Evolutionary conservation across 1,140 invertebrate genomes (phyloP), one percentile per base, ranked within the genome.

Genomic region (Globodera rostochiensis): DNA sequence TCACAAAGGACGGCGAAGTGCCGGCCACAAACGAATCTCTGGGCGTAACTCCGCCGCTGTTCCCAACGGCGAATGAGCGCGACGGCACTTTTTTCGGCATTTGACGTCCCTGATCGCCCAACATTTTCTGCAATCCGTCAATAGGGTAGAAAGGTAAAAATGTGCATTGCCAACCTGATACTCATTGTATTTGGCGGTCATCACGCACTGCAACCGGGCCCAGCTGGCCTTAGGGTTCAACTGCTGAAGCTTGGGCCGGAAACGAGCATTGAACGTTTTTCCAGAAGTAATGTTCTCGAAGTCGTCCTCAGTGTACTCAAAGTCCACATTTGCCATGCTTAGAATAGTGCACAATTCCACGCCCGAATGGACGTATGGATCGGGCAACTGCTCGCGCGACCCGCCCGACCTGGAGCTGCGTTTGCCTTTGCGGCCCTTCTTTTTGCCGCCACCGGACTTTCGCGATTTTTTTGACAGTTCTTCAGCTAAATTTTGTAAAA

Each of bases 251-350:
- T 21, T 21, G 45, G 46, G 75, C 13, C 83, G 84, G 50, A 86
- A 84, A 11, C 85, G 85, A 4, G 47, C 53, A 47, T 79, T 64
- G 45, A 83, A 84, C 13, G 74, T 60, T 60, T 84, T 84, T 13
- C 47, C 85, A 25, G 83, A 85, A n/a, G 83, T 87, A 49, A 84
- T 84, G 36, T 64, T 66, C 45, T 82, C 81, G 53, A 77, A 84
- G 46, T 86, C 83, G 21, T 84, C 80, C 4, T 87, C 83, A n/a
- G 47, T 79, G 80, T 84, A 84, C 7, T 86, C 84, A 77, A 86
- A 69, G 21, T 86, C 73, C 7, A 85, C 36, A 73, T 84, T 74
- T n/a, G 15, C 79, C 13, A 84, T n/a, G 0, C 85, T 73, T 46
- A 84, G 45, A 47, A 64, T 53, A 6, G 53, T 53, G 71, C 83